Conservation (phyloP, 2,797 vertebrate genomes). For the Neosilurus mollespiculum region DNA sequence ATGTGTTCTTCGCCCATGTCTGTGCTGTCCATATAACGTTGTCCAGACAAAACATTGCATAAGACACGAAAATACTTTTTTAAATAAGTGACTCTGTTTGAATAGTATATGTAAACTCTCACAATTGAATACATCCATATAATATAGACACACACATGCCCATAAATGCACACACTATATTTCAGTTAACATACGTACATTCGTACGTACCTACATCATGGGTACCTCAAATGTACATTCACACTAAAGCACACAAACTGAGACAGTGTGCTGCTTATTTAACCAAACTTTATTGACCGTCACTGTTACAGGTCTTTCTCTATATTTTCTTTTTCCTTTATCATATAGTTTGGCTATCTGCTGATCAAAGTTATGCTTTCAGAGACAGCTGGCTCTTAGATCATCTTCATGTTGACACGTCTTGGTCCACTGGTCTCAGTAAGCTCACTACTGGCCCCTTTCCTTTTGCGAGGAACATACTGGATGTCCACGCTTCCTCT, state of each 20-base stretch:
- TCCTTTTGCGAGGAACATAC: slow-evolving; percentile 94
- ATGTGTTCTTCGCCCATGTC: slow-evolving; percentile 37
- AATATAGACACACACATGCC: slow-evolving; percentile 65
- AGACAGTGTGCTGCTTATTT: slow-evolving; percentile 54
- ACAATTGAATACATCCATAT: slow-evolving; percentile 67
- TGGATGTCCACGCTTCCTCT: slow-evolving; percentile 98
- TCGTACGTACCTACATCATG: slow-evolving; percentile 42
- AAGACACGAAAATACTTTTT: slow-evolving; percentile 45
- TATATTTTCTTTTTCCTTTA: not conserved
- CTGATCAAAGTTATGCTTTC: not conserved
- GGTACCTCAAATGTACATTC: slow-evolving; percentile 39
- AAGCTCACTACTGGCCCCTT: slow-evolving; percentile 86
- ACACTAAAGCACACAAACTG: slow-evolving; percentile 37
- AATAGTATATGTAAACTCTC: slow-evolving; percentile 50
- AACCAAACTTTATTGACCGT: slow-evolving; percentile 58
- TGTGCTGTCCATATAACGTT: slow-evolving; percentile 48
- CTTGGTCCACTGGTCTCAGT: slow-evolving; percentile 87
- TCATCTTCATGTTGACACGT: slow-evolving; percentile 99
- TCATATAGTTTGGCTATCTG: not conserved
- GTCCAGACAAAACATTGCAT: slow-evolving; percentile 51
- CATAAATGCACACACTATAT: slow-evolving; percentile 64
- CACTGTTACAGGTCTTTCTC: slow-evolving; percentile 41
- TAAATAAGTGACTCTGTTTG: slow-evolving; percentile 47
- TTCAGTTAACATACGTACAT: slow-evolving; percentile 45
- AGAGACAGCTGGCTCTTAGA: slow-evolving; percentile 69